phyloP scores from a whole-genome alignment of 1,140 invertebrate genomes.

The Drosophila saltans region DNA sequence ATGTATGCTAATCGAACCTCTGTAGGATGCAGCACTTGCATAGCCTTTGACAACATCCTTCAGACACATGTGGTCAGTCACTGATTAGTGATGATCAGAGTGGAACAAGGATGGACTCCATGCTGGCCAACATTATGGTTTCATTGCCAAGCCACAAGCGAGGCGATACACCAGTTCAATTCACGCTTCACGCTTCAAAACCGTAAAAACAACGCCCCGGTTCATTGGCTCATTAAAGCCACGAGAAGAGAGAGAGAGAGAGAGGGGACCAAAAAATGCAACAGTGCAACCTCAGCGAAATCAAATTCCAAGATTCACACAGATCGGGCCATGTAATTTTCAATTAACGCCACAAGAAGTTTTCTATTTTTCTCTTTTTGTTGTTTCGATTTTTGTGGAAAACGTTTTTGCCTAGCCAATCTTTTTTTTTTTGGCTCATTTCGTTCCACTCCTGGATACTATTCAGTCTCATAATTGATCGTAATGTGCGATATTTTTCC shows the following conservation, averaged over 20 bases:
- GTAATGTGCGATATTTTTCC: conserved; percentile 71
- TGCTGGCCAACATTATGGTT: conserved; percentile 76
- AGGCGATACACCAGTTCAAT: conserved; percentile 30
- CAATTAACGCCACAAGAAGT: conserved; percentile 76
- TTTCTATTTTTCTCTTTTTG: conserved; percentile 15
- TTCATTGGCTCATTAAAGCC: conserved; percentile 38
- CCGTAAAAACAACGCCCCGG: conserved; percentile 38
- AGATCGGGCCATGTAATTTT: conserved; percentile 77
- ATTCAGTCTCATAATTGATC: conserved; percentile 81
- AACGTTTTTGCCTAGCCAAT: conserved; percentile 8
- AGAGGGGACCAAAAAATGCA: neutral
- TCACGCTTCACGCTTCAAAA: conserved; percentile 59
- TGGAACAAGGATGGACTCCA: conserved; percentile 43
- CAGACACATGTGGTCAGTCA: conserved; percentile 48
- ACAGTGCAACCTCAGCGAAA: conserved; percentile 40
- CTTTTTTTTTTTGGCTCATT: conserved; percentile 40
- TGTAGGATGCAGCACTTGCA: neutral
- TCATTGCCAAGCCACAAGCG: conserved; percentile 79
- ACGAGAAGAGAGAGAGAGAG: neutral
- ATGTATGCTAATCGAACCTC: conserved; percentile 8
- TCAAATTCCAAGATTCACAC: conserved; percentile 64
- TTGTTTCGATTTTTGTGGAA: conserved; percentile 19
- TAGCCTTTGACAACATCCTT: neutral
- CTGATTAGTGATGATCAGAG: conserved; percentile 57
- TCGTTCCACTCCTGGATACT: conserved; percentile 69